These are phyloP conservation scores for Drosophila sproati DNA, from an alignment of 1,140 invertebrate species.

Conservation along the genomic window DNA sequence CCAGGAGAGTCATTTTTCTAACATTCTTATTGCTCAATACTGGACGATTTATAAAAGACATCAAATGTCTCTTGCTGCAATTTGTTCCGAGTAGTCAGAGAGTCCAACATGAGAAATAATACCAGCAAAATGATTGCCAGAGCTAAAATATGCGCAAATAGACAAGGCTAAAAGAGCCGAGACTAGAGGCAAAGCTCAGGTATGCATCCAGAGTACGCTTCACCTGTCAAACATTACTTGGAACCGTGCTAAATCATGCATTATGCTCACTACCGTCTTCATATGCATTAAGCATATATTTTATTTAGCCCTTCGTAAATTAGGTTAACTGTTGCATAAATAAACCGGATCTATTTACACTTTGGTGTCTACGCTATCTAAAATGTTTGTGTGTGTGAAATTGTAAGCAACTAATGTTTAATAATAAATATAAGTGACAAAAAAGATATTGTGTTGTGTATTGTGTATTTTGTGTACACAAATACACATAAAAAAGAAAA, in stretches of 20 bases:
- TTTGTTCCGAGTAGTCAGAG: slow-evolving; percentile 22
- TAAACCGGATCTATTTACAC: too few species aligned
- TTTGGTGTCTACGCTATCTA: too few species aligned
- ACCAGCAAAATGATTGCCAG: neutral
- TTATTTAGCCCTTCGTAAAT: too few species aligned
- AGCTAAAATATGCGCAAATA: neutral
- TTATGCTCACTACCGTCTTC: neutral
- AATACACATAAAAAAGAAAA: too few species aligned
- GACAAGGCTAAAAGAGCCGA: neutral
- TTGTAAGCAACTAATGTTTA: too few species aligned
- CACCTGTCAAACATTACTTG: neutral
- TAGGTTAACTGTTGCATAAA: too few species aligned
- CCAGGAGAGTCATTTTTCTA: slow-evolving; percentile 50
- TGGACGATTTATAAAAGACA: slow-evolving; percentile 64
- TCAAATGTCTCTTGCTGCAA: slow-evolving; percentile 52
- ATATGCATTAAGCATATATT: neutral
- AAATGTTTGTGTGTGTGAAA: too few species aligned
- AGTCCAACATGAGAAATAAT: neutral
- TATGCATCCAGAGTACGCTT: neutral
- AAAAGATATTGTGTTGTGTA: too few species aligned
- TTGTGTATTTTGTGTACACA: too few species aligned
- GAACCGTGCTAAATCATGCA: neutral
- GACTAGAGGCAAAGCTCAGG: neutral
- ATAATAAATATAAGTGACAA: too few species aligned
- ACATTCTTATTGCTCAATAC: slow-evolving; percentile 55